These are phyloP conservation scores for Danio kyathit DNA, from an alignment of 2,797 vertebrate genomes.

Conservation along the genomic window DNA sequence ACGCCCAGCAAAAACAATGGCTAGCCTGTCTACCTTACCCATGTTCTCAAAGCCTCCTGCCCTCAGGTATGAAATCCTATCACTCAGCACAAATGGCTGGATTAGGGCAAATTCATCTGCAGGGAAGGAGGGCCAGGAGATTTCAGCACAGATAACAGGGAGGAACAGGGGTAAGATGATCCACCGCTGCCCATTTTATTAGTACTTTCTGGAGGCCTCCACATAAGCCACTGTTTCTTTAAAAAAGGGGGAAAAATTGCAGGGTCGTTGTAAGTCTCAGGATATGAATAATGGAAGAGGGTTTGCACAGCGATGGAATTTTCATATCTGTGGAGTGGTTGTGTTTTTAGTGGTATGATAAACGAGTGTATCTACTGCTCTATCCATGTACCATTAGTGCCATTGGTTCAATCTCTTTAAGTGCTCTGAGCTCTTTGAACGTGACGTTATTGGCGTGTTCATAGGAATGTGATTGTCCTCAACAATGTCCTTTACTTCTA, in stretches of 20 bases:
- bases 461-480: constrained; percentile 26
- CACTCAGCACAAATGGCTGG: constrained; percentile 76
- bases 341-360: constrained; percentile 65
- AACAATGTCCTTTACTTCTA: constrained; percentile 8
- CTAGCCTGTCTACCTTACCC: constrained; percentile 72
- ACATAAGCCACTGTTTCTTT: constrained; percentile 16
- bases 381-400: constrained; percentile 48
- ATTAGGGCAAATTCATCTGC: constrained; percentile 75
- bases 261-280: constrained; percentile 32
- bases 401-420: constrained; percentile 72
- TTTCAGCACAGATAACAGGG: constrained; percentile 59
- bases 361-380: constrained; percentile 67
- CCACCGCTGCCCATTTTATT: constrained; percentile 36
- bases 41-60: constrained; percentile 70
- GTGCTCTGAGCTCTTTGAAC: constrained; percentile 67
- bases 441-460: constrained; percentile 75
- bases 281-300: constrained; percentile 51
- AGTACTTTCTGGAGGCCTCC: constrained; percentile 37
- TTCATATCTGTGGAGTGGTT: constrained; percentile 64
- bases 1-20: constrained; percentile 71
- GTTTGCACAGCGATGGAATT: constrained; percentile 49
- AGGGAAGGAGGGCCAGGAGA: constrained; percentile 49
- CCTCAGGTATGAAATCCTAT: constrained; percentile 85
- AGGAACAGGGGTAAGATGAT: constrained; percentile 57
- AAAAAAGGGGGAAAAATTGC: constrained; percentile 24